These are phyloP conservation scores for Pogonognathellus flavescens DNA, from an alignment of 1,140 invertebrate species.

Conservation along the genomic window DNA sequence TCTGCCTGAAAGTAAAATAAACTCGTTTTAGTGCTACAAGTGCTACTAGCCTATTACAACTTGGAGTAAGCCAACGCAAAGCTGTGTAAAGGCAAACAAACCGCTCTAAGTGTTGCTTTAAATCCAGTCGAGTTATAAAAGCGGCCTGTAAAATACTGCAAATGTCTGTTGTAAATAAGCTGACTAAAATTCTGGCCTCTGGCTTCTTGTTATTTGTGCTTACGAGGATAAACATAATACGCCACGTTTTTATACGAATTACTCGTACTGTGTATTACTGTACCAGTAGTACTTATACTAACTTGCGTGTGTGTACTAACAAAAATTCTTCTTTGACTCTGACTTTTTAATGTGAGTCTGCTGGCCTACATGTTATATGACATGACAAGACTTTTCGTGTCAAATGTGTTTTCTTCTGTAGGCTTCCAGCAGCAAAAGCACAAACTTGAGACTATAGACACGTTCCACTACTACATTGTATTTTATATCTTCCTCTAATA, in stretches of 20 bases:
- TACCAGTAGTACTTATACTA: too few relatives aligned
- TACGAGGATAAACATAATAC: not conserved
- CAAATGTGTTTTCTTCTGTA: too few relatives aligned
- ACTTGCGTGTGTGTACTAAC: not conserved
- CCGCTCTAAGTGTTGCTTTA: slow-evolving; percentile 28
- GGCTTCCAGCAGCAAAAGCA: too few relatives aligned
- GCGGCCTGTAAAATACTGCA: slow-evolving; percentile 26
- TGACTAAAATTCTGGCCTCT: slow-evolving; percentile 36
- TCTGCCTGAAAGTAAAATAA: slow-evolving; percentile 14
- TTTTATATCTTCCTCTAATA: too few relatives aligned
- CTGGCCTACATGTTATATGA: too few relatives aligned
- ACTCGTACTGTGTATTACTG: slow-evolving; percentile 3
- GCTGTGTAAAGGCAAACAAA: not conserved
- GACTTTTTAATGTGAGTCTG: too few relatives aligned
- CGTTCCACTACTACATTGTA: too few relatives aligned
- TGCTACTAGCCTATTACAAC: not conserved
- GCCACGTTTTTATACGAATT: slow-evolving; percentile 11
- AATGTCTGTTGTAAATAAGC: slow-evolving; percentile 36
- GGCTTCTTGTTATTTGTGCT: not conserved
- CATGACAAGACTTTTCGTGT: too few relatives aligned
- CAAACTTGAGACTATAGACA: too few relatives aligned
- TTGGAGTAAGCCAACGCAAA: not conserved
- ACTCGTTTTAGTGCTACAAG: not conserved
- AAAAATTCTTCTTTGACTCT: not conserved
- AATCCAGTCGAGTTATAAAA: slow-evolving; percentile 39